Conservation (phyloP, 2,113 vertebrate genomes). For the Mastomys coucha region DNA sequence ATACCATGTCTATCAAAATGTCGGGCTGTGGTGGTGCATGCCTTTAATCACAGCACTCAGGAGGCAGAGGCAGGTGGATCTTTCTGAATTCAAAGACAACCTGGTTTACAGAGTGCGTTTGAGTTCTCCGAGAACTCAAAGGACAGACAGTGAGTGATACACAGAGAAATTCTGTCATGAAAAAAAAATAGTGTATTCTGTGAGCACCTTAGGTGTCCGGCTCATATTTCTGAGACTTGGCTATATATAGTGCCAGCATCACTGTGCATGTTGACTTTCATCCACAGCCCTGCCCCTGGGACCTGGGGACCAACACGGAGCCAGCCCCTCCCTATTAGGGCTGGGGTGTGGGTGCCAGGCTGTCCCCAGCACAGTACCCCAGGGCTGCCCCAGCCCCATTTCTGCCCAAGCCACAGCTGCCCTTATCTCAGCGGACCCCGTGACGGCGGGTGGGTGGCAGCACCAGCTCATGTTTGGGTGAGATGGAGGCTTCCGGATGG, state of each 20-base stretch:
- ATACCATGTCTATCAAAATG: neutral
- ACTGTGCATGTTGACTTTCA: neutral
- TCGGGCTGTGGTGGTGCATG: neutral
- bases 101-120: neutral
- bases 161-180: neutral
- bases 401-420: slow-evolving; percentile 64
- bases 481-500: slow-evolving; percentile 60
- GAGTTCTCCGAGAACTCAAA: too few species aligned
- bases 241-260: neutral
- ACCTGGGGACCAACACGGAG: neutral
- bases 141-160: neutral
- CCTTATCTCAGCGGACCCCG: slow-evolving; percentile 80
- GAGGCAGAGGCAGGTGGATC: neutral
- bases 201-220: neutral
- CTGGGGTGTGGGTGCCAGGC: slow-evolving; percentile 55
- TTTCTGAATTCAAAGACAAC: neutral
- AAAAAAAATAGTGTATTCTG: neutral
- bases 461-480: slow-evolving; percentile 79
- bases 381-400: neutral
- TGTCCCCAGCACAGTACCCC: neutral
- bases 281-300: neutral
- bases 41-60: neutral
- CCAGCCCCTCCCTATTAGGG: neutral
- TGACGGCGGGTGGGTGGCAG: slow-evolving; percentile 76
- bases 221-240: neutral